Conservation (phyloP, 2,888 invertebrate genomes). For the Lampropteryx suffumata region DNA sequence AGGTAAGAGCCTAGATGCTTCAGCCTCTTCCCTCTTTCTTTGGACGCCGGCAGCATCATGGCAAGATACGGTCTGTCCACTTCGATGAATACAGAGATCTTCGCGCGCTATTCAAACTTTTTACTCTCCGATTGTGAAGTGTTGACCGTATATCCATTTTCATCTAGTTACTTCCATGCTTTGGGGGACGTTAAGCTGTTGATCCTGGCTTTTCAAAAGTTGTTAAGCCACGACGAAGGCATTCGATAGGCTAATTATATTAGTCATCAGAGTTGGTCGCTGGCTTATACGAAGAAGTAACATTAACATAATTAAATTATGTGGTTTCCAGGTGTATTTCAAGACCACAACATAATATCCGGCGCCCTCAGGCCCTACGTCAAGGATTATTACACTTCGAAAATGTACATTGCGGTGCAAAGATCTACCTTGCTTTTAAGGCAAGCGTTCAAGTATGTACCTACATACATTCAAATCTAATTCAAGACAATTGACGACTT, state of each 20-base stretch:
- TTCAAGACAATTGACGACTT: too few species aligned
- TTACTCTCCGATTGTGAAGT: conserved; percentile 88
- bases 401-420: conserved; percentile 40
- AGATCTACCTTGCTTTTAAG: conserved; percentile 38
- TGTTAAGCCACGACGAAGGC: too few species aligned
- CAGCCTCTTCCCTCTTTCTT: conserved; percentile 98
- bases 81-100: conserved; percentile 99
- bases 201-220: too few species aligned
- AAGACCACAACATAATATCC: conserved; percentile 58
- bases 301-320: too few species aligned
- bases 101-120: conserved; percentile 89
- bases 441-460: conserved; percentile 51
- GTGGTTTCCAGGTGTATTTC: conserved; percentile 52
- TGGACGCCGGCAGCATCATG: conserved; percentile 99
- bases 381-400: conserved; percentile 43
- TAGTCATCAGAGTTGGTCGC: too few species aligned
- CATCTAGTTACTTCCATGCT: too few species aligned
- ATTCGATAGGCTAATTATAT: too few species aligned
- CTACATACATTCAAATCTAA: too few species aligned
- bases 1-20: too few species aligned
- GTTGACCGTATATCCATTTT: too few species aligned
- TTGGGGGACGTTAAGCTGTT: too few species aligned
- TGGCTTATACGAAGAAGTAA: too few species aligned
- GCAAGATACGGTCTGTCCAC: conserved; percentile 99
- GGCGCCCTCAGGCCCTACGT: conserved; percentile 43